Conservation (phyloP, 2,797 vertebrate species). For the Linurgus olivaceus region DNA sequence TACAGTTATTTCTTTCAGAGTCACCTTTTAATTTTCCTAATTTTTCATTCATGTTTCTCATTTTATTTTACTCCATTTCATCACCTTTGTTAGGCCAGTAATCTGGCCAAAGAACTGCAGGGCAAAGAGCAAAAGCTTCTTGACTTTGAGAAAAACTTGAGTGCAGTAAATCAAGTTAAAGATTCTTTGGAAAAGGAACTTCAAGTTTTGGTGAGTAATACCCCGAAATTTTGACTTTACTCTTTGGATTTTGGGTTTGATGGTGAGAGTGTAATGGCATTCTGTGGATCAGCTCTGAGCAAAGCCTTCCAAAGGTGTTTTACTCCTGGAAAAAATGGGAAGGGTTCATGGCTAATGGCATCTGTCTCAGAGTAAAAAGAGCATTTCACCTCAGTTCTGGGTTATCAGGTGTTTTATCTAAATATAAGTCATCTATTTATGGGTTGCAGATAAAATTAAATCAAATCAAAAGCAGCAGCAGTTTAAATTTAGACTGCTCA, state of each 20-base stretch:
- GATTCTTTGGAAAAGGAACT: slow-evolving; percentile 84
- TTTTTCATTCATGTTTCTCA: slow-evolving; percentile 44
- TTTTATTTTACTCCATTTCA: slow-evolving; percentile 58
- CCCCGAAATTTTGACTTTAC: neutral
- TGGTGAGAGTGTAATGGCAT: neutral
- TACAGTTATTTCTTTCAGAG: slow-evolving; percentile 10
- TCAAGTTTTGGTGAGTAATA: slow-evolving; percentile 84
- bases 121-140: slow-evolving; percentile 81
- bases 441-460: neutral
- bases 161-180: slow-evolving; percentile 81
- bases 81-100: slow-evolving; percentile 78
- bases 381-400: neutral
- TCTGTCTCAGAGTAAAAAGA: neutral
- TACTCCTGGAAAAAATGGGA: neutral
- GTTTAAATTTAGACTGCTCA: neutral
- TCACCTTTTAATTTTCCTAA: slow-evolving; percentile 38
- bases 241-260: slow-evolving; percentile 8
- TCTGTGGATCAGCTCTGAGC: neutral
- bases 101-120: slow-evolving; percentile 83
- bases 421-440: neutral
- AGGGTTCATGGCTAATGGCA: neutral
- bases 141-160: slow-evolving; percentile 82
- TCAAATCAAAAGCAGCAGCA: neutral
- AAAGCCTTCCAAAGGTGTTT: neutral
- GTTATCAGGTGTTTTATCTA: neutral